Percentiles rank a stretch among this genome's conserved stretches.
Evolutionary conservation across 2,888 invertebrate genomes (phyloP).

Genomic region (Acleris emargana): DNA sequence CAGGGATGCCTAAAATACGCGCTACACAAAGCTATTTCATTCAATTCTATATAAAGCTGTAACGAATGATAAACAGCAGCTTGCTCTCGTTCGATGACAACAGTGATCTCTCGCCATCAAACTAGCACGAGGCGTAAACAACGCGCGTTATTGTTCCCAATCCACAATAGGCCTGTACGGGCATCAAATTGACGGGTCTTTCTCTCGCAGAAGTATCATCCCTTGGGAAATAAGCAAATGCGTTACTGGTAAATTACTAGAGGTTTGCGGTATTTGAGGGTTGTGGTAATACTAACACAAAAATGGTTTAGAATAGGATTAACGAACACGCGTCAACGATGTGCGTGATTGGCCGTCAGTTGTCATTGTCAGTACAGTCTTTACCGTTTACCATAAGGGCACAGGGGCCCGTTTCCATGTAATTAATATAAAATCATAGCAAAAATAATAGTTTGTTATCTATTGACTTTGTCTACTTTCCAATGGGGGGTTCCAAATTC

Average conservation of each 20-base stretch:
- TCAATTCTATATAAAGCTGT: background rate
- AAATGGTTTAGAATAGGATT: too few relatives aligned
- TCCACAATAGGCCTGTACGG: conserved; percentile 8
- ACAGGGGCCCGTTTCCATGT: too few relatives aligned
- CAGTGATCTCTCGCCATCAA: conserved; percentile 14
- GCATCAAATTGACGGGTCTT: conserved; percentile 2
- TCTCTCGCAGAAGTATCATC: conserved; percentile 1
- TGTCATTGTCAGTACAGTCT: too few relatives aligned
- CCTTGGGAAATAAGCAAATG: conserved; percentile 24
- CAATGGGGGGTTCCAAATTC: too few relatives aligned
- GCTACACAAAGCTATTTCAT: conserved; percentile 14
- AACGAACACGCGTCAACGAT: too few relatives aligned
- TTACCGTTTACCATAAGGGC: too few relatives aligned
- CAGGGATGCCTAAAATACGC: background rate
- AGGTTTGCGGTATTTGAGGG: too few relatives aligned
- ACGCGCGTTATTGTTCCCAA: conserved; percentile 15
- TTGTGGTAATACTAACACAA: too few relatives aligned
- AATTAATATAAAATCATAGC: too few relatives aligned
- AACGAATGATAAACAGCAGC: conserved; percentile 3
- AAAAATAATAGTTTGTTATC: too few relatives aligned
- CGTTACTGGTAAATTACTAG: background rate
- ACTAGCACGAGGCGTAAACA: conserved; percentile 10
- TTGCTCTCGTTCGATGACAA: conserved; percentile 5
- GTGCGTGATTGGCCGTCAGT: too few relatives aligned
- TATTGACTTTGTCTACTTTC: too few relatives aligned